A percentile compares a stretch with the other conserved stretches of the same genome.
phyloP scores from a whole-genome alignment of 2,888 invertebrate species.

The Cyclophora albipunctata region DNA sequence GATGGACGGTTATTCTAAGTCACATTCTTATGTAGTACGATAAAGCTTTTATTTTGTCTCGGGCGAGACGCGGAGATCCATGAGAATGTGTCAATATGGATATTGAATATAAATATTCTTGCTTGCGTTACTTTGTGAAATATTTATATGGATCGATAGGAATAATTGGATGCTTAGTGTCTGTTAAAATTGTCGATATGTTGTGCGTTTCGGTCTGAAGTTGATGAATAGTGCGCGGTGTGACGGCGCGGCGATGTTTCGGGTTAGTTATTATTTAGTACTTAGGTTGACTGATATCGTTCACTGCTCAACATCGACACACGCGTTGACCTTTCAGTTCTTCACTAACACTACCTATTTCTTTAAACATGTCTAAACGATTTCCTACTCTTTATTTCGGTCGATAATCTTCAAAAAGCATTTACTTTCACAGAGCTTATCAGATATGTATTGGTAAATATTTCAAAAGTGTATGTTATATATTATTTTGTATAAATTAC shows the following conservation, averaged over 20 bases:
- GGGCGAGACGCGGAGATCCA: too few relatives aligned
- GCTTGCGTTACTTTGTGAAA: too few relatives aligned
- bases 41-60: too few relatives aligned
- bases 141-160: too few relatives aligned
- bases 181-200: too few relatives aligned
- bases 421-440: slow-evolving; percentile 53
- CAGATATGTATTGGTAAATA: slow-evolving; percentile 40
- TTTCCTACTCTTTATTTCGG: slow-evolving; percentile 7
- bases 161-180: too few relatives aligned
- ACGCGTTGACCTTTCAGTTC: slow-evolving; percentile 23
- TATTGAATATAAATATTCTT: background rate
- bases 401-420: slow-evolving; percentile 39
- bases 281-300: slow-evolving; percentile 35
- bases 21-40: background rate
- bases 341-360: slow-evolving; percentile 26
- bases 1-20: slow-evolving; percentile 1
- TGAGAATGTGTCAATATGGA: too few relatives aligned
- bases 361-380: slow-evolving; percentile 17
- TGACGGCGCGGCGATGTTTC: too few relatives aligned
- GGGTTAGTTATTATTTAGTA: slow-evolving; percentile 7
- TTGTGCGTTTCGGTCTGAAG: too few relatives aligned
- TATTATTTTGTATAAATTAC: slow-evolving; percentile 60
- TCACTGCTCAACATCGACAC: slow-evolving; percentile 44
- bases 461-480: slow-evolving; percentile 54
- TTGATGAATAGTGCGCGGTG: too few relatives aligned